A percentile compares a stretch with the other conserved stretches of the same genome.
phyloP scores from a whole-genome alignment of 1,140 invertebrate species.

The Lordiphosa collinella region DNA sequence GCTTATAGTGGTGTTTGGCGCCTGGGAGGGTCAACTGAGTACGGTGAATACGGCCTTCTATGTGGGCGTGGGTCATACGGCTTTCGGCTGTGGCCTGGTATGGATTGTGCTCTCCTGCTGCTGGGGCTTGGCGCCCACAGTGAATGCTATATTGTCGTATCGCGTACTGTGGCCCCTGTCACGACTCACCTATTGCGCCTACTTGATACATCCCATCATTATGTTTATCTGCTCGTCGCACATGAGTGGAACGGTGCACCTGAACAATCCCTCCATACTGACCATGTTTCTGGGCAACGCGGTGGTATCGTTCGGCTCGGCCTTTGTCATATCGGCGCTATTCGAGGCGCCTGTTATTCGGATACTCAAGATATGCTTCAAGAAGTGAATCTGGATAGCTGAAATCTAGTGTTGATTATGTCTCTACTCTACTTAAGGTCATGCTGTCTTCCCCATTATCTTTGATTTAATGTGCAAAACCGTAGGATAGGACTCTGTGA shows the following conservation, averaged over 20 bases:
- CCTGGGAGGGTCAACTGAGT: conserved; percentile 86
- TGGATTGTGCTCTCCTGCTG: conserved; percentile 92
- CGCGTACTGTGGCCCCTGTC: conserved; percentile 90
- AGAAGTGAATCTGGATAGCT: conserved; percentile 40
- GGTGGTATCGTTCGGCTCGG: conserved; percentile 87
- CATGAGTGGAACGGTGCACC: conserved; percentile 88
- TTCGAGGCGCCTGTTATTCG: conserved; percentile 90
- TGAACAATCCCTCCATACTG: conserved; percentile 86
- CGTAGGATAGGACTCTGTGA: no score
- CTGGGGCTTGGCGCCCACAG: conserved; percentile 86
- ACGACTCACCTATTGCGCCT: conserved; percentile 93
- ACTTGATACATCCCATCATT: conserved; percentile 92
- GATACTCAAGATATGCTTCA: conserved; percentile 85
- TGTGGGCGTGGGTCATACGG: conserved; percentile 83
- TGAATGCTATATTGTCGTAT: conserved; percentile 89
- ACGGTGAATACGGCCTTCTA: conserved; percentile 85
- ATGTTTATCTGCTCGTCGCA: conserved; percentile 89
- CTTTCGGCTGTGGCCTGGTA: conserved; percentile 87
- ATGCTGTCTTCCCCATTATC: no score
- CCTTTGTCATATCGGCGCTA: conserved; percentile 87
- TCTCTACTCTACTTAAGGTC: neutral
- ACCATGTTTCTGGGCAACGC: conserved; percentile 89
- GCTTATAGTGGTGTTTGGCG: conserved; percentile 87
- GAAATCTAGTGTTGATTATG: conserved; percentile 7
- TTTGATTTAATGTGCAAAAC: no score